These are phyloP conservation scores for Dascyllus trimaculatus DNA, from an alignment of 2,113 vertebrate genomes.

Conservation along the genomic window DNA sequence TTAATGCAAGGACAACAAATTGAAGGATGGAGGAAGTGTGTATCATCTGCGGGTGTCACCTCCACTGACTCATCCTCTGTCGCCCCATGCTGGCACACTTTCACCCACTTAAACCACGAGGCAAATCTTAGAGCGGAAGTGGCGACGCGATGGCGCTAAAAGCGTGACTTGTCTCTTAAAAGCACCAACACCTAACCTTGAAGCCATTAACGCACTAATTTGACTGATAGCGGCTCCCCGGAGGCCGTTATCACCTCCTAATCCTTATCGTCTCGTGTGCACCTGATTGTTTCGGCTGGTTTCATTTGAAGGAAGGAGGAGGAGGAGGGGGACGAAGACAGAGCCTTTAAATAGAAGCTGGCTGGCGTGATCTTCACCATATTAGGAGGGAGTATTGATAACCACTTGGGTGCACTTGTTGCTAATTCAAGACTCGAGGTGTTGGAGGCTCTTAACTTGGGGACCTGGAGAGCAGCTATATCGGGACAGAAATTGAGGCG, in stretches of 20 bases:
- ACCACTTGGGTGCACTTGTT: conserved; percentile 55
- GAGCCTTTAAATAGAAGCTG: conserved; percentile 52
- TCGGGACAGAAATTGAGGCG: conserved; percentile 43
- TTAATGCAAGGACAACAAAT: too few species aligned
- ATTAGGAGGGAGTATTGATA: conserved; percentile 44
- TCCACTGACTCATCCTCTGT: neutral
- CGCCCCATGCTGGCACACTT: neutral
- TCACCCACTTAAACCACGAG: conserved; percentile 6
- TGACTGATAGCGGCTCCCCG: conserved; percentile 60
- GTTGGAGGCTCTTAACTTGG: conserved; percentile 32
- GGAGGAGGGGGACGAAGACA: conserved; percentile 11
- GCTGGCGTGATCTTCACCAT: conserved; percentile 33
- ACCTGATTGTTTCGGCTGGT: conserved; percentile 51
- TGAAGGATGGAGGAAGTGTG: too few species aligned
- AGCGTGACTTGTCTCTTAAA: conserved; percentile 54
- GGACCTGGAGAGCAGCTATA: conserved; percentile 32
- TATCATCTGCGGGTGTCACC: too few species aligned
- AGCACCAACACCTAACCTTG: conserved; percentile 61
- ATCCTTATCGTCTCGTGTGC: conserved; percentile 56
- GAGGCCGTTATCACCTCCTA: conserved; percentile 35
- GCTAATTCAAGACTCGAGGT: conserved; percentile 67
- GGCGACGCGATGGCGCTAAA: conserved; percentile 45
- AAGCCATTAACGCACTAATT: conserved; percentile 68
- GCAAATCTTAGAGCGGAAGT: conserved; percentile 13
- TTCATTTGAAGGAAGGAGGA: conserved; percentile 9